Percentiles rank a stretch among this genome's conserved stretches.
phyloP scores from a whole-genome alignment of 2,888 invertebrate species.

The Tethea ocularis region DNA sequence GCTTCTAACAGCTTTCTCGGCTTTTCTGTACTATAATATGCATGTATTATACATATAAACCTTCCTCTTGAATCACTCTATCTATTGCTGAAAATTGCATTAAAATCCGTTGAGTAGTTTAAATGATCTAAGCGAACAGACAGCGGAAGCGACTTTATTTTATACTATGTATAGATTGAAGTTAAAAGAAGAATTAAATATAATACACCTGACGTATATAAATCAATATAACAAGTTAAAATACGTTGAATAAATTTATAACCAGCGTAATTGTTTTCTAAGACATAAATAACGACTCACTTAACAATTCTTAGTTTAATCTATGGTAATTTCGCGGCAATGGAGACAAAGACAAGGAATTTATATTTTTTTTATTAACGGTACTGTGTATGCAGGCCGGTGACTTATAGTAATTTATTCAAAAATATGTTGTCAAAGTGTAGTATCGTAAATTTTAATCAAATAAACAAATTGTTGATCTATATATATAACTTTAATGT shows the following conservation, averaged over 20 bases:
- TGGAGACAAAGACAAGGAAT: neutral
- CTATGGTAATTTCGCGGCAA: constrained; percentile 1
- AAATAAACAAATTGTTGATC: neutral
- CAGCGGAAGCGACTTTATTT: too few relatives aligned
- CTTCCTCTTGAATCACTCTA: too few relatives aligned
- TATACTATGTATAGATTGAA: neutral
- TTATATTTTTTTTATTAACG: neutral
- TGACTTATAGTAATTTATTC: neutral
- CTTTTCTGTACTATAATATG: neutral
- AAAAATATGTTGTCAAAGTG: neutral
- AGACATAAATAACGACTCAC: neutral
- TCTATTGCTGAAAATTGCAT: too few relatives aligned
- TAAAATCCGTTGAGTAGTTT: too few relatives aligned
- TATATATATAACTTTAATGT: neutral
- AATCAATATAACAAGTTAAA: neutral
- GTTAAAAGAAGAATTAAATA: too few relatives aligned
- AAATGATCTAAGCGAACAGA: too few relatives aligned
- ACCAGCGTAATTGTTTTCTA: neutral
- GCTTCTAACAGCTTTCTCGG: too few relatives aligned
- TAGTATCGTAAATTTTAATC: neutral
- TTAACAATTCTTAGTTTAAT: neutral
- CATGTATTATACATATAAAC: too few relatives aligned
- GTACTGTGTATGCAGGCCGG: neutral
- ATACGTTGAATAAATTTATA: neutral
- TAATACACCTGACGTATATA: neutral